Evolutionary conservation across 2,888 invertebrate genomes (phyloP), one percentile per base, ranked within the genome.

Genomic region (Eulithis prunata): DNA sequence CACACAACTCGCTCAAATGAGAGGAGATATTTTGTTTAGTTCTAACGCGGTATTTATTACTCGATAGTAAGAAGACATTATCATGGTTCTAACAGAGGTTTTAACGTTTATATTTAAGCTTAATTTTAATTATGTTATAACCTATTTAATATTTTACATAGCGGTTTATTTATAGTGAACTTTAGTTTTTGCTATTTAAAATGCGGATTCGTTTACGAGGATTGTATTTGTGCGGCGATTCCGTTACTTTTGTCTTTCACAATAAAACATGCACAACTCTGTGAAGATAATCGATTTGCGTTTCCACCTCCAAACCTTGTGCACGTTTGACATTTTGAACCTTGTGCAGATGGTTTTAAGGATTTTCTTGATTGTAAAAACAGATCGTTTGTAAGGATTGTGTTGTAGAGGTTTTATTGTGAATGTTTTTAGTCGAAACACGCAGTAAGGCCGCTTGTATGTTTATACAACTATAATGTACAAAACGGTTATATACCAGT

Each of bases 111-210:
- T 75, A 61, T 53, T 77, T 85, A 86, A 78, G 75, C 69, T 79
- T 82, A 85, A 76, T 74, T 71, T 80, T 81, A 80, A 83, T 86
- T 87, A 85, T 80, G 81, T 85, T 85, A 83, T 82, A 81, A 76
- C 77, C 85, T 88, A 86, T 87, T 86, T 84, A 85, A 88, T 89
- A 86, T 87, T 87, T 86, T 88, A 86, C 83, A 85, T 88, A 88
- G 86, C 75, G 76, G 76, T 88, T 86, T 89, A 83, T 78, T 85
- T 88, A 89, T 83, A 84, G 59, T 62, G 57, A 59, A 52, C 47
- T 46, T 51, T 61, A 63, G 57, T 54, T 65, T 62, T 61, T 69
- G 59, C 68, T 65, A 68, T 62, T 64, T 59, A 46, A 56, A 54
- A 63, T 57, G 55, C 41, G 61, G 68, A 61, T 49, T 61, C 51